Evolutionary conservation across 1,140 invertebrate genomes (phyloP).

Genomic region (Grapholita molesta): DNA sequence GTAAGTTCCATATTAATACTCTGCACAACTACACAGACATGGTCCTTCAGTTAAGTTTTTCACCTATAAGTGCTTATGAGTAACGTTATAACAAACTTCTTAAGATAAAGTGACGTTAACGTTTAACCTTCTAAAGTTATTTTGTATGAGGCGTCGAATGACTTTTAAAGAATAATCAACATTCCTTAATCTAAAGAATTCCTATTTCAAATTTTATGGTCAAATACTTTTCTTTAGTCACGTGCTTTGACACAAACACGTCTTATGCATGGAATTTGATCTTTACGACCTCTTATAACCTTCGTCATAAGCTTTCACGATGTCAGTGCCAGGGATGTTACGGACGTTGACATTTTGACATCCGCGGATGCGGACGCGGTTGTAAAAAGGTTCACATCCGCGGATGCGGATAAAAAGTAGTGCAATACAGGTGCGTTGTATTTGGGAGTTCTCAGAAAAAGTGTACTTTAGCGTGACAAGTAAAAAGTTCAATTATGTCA

Average conservation of each 20-base stretch:
- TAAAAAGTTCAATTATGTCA: no score
- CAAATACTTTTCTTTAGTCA: neutral
- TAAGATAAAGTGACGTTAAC: neutral
- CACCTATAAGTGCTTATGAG: neutral
- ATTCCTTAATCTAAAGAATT: slow-evolving; percentile 12
- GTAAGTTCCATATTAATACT: no score
- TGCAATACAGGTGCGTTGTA: no score
- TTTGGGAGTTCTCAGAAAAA: no score
- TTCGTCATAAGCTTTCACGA: neutral
- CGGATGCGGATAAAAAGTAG: no score
- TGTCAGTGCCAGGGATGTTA: no score
- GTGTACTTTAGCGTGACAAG: no score
- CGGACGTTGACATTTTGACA: no score
- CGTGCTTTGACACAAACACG: neutral
- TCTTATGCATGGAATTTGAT: neutral
- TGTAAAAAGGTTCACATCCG: no score
- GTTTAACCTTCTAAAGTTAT: neutral
- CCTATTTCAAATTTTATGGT: slow-evolving; percentile 10
- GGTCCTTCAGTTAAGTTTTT: no score
- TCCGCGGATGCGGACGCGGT: no score
- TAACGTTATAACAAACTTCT: neutral
- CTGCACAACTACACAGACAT: no score
- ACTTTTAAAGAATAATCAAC: neutral
- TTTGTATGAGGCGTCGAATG: neutral
- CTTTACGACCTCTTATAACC: neutral